Conservation (phyloP, 2,888 invertebrate species). For the Ecliptopera silaceata region DNA sequence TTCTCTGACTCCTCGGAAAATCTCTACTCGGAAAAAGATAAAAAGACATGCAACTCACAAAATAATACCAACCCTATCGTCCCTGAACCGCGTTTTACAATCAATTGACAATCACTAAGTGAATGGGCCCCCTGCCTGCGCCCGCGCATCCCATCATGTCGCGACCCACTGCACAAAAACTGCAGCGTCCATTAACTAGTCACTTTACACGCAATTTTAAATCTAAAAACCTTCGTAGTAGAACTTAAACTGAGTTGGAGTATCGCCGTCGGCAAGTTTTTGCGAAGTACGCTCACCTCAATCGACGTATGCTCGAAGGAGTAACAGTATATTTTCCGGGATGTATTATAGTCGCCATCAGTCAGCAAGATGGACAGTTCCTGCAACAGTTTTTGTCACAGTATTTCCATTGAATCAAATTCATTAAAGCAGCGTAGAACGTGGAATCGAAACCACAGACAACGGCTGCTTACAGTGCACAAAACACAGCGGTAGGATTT, state of each 20-base stretch:
- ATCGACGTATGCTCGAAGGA: slow-evolving; percentile 33
- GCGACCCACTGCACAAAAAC: slow-evolving; percentile 49
- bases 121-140: slow-evolving; percentile 68
- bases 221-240: slow-evolving; percentile 4
- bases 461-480: slow-evolving; percentile 2
- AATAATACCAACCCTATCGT: slow-evolving; percentile 28
- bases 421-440: slow-evolving; percentile 29
- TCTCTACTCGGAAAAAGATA: neutral
- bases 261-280: slow-evolving; percentile 23
- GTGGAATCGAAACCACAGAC: slow-evolving; percentile 9
- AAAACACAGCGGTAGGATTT: neutral
- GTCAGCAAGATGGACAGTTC: slow-evolving; percentile 39
- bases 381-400: slow-evolving; percentile 32
- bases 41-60: neutral
- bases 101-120: slow-evolving; percentile 69
- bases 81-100: slow-evolving; percentile 44
- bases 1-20: neutral
- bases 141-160: slow-evolving; percentile 44
- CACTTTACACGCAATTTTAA: slow-evolving; percentile 6
- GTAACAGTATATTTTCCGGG: slow-evolving; percentile 39
- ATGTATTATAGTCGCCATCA: slow-evolving; percentile 38
- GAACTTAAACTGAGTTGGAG: slow-evolving; percentile 9
- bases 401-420: slow-evolving; percentile 28
- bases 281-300: slow-evolving; percentile 31
- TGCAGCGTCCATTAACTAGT: slow-evolving; percentile 35